Base-by-base conservation (phyloP, 2,888 invertebrate species). In the Alloplasta piceator region DNA sequence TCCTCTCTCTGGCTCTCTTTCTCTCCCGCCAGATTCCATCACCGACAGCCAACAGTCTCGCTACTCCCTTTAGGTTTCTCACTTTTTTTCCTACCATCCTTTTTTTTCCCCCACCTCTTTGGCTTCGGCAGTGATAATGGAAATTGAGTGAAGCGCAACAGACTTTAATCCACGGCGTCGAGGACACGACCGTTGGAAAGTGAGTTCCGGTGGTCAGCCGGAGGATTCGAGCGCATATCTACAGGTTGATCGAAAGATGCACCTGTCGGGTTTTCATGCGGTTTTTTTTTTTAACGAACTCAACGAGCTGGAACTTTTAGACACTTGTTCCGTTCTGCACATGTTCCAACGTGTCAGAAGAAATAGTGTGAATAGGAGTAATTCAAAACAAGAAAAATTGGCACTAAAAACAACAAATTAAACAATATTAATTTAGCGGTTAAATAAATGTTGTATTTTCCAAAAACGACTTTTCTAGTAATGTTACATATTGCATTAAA, bases 191-290 rank as follows among this genome's bases (percentile, higher is more conserved):
- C 64, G 81, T 81, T 81, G 81, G 48, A 71, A 66, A 70, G 66
- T 71, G 55, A 61, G 78, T 66, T 78, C 60, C 70, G 61, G 55
- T 48, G 46, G 14, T 43, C 36, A 50, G 26, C 26, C 52, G 39
- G 48, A 50, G 26, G 38, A 68, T 48, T 48, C 76, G 26, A 26
- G 38, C 55, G 43, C 14, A 12, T 64, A 46, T 64, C 73, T 58
- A 70, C 77, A 77, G 73, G 78, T 74, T 72, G 78, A 41, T 63
- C 71, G 52, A 63, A 78, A 48, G 64, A 78, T 78, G 55, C 78
- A 75, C 81, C 81, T 81, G 81, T 74, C 70, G 48, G 14, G 36
- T 61, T 6, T 6, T 9, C 26, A 26, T 26, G 26, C 26, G 26
- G 26, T 26, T 26, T 26, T 26, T 26, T 26, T 26, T 26, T 26